Percentiles rank a stretch among this genome's conserved stretches.
phyloP scores from a whole-genome alignment of 2,888 invertebrate species.

The Epistrophe grossulariae region DNA sequence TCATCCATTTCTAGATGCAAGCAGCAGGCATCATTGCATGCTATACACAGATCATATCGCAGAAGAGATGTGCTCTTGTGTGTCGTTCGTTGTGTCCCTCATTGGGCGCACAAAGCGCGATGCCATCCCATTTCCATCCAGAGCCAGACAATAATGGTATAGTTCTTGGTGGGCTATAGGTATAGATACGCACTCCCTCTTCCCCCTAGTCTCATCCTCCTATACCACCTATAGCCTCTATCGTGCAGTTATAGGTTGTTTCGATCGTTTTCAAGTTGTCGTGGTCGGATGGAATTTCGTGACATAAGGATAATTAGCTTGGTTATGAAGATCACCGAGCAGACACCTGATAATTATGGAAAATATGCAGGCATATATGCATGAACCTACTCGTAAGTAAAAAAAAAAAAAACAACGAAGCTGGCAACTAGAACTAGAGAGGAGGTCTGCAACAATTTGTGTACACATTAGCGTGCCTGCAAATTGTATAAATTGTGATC shows the following conservation, averaged over 20 bases:
- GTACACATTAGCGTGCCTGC: constrained; percentile 43
- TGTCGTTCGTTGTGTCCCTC: constrained; percentile 39
- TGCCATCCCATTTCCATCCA: constrained; percentile 28
- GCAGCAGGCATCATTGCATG: constrained; percentile 49
- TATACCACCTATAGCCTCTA: neutral
- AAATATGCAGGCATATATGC: constrained; percentile 47
- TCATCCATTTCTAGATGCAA: constrained; percentile 37
- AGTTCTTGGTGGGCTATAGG: constrained; percentile 22
- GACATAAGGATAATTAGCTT: constrained; percentile 74
- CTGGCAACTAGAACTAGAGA: neutral
- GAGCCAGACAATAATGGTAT: constrained; percentile 53
- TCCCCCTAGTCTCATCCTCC: neutral
- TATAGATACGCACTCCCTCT: too few relatives aligned
- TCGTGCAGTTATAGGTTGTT: constrained; percentile 10
- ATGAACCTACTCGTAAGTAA: neutral
- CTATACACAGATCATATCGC: constrained; percentile 62
- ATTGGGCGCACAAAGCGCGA: constrained; percentile 43
- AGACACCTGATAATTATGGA: constrained; percentile 70
- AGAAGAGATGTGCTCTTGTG: constrained; percentile 26
- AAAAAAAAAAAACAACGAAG: neutral
- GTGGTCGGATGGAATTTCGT: constrained; percentile 69
- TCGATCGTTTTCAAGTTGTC: constrained; percentile 24
- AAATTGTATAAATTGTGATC: constrained; percentile 56
- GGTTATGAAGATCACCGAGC: constrained; percentile 67
- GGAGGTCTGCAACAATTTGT: constrained; percentile 38